A percentile compares a stretch with the other conserved stretches of the same genome.
phyloP scores from a whole-genome alignment of 2,888 invertebrate genomes.

The Leucozona laternaria region DNA sequence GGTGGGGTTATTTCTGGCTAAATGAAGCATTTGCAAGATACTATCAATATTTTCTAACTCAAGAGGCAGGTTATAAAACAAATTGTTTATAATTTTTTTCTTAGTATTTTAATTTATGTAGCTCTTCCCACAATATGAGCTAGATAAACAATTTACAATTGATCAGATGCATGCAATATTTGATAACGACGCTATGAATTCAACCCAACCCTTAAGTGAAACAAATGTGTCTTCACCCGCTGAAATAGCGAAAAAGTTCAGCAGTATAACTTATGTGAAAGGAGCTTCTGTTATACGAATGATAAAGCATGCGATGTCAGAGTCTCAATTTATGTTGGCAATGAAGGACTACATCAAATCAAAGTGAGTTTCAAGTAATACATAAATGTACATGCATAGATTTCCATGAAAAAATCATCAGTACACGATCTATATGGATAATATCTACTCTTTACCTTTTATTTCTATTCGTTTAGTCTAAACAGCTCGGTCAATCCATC shows the following conservation, averaged over 20 bases:
- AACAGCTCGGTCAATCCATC: constrained; percentile 83
- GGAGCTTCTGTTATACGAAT: constrained; percentile 87
- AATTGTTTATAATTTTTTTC: not conserved
- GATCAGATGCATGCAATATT: constrained; percentile 88
- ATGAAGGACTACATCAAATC: constrained; percentile 85
- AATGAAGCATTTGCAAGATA: constrained; percentile 88
- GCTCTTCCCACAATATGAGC: constrained; percentile 87
- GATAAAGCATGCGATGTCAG: constrained; percentile 87
- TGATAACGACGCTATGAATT: constrained; percentile 85
- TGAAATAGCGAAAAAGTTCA: constrained; percentile 86
- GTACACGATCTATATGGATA: not conserved
- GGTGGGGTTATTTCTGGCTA: constrained; percentile 87
- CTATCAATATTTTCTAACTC: constrained; percentile 86
- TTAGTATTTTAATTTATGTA: constrained; percentile 82
- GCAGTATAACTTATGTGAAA: constrained; percentile 87
- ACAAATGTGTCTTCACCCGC: constrained; percentile 85
- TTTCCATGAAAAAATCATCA: too few relatives aligned
- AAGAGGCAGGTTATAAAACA: constrained; percentile 80
- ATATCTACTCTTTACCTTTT: not conserved
- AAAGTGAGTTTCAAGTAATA: constrained; percentile 83
- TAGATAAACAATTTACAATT: constrained; percentile 88
- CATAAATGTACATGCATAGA: too few relatives aligned
- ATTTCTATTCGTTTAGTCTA: constrained; percentile 76
- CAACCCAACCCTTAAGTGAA: constrained; percentile 86
- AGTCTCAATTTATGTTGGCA: constrained; percentile 84